Conservation (phyloP, 1,140 invertebrate species). For the Drosophila lacteicornis region DNA sequence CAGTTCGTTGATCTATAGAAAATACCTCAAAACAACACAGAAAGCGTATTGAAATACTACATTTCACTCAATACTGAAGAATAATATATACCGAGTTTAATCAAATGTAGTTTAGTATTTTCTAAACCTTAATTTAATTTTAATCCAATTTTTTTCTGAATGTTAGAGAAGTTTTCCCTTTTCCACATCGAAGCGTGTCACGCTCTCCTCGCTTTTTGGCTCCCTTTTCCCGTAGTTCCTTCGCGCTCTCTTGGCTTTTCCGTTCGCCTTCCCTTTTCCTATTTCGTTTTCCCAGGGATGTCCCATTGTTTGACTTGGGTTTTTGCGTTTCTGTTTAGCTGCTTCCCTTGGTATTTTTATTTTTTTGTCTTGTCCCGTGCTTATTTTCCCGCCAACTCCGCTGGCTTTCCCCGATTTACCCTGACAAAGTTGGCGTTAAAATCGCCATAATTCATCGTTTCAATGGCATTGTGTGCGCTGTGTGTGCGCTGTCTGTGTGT, state of each 20-base stretch:
- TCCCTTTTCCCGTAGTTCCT: not conserved
- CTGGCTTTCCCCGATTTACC: not conserved
- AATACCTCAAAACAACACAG: too few species aligned
- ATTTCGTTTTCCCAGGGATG: conserved; percentile 3
- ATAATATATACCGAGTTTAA: too few species aligned
- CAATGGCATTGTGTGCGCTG: conserved; percentile 58
- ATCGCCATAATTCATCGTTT: conserved; percentile 80
- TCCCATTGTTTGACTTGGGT: conserved; percentile 40
- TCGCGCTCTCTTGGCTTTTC: too few species aligned
- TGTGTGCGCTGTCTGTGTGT: conserved; percentile 18
- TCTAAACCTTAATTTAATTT: not conserved
- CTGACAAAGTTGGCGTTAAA: conserved; percentile 71
- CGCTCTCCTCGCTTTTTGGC: not conserved
- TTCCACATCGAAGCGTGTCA: conserved; percentile 8
- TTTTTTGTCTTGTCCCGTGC: conserved; percentile 21
- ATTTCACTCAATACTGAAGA: too few species aligned
- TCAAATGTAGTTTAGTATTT: not conserved
- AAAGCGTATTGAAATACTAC: too few species aligned
- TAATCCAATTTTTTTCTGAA: too few species aligned
- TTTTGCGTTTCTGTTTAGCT: conserved; percentile 39
- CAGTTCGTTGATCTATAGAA: too few species aligned
- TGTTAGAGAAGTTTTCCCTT: too few species aligned
- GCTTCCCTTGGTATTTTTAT: conserved; percentile 22
- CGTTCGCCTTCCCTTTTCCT: not conserved
- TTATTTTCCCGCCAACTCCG: conserved; percentile 5